Conservation (phyloP, 2,888 invertebrate genomes). For the Drosophila meridionalis region DNA sequence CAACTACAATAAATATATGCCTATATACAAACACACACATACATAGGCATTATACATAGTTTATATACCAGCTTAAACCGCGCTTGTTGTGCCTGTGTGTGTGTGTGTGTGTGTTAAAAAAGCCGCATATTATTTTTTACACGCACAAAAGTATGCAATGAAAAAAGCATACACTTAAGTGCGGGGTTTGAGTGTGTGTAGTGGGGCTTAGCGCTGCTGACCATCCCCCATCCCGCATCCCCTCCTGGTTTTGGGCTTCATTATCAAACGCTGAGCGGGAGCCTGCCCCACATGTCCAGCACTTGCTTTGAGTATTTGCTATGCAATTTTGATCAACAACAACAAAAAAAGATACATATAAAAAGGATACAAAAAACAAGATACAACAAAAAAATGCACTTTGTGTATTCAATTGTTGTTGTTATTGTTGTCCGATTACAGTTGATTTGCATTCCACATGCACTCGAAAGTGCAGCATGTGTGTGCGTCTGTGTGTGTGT, state of each 20-base stretch:
- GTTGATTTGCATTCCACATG: constrained; percentile 59
- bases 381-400: constrained; percentile 29
- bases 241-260: constrained; percentile 31
- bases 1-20: constrained; percentile 49
- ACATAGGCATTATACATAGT: constrained; percentile 21
- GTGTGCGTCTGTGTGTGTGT: constrained; percentile 6
- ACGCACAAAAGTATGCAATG: constrained; percentile 69
- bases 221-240: neutral
- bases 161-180: constrained; percentile 36
- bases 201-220: constrained; percentile 1
- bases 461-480: constrained; percentile 18
- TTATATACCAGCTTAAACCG: constrained; percentile 58
- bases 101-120: constrained; percentile 34
- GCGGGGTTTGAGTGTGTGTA: neutral
- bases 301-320: constrained; percentile 65
- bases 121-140: constrained; percentile 63
- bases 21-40: constrained; percentile 23
- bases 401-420: constrained; percentile 41
- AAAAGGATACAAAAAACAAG: constrained; percentile 8
- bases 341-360: constrained; percentile 1
- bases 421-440: constrained; percentile 49
- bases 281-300: neutral
- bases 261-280: constrained; percentile 25
- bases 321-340: constrained; percentile 66
- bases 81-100: constrained; percentile 23